Percentiles rank a stretch among this genome's conserved stretches.
Conservation (phyloP, 2,113 vertebrate genomes). For the Eudorcas thomsonii region DNA sequence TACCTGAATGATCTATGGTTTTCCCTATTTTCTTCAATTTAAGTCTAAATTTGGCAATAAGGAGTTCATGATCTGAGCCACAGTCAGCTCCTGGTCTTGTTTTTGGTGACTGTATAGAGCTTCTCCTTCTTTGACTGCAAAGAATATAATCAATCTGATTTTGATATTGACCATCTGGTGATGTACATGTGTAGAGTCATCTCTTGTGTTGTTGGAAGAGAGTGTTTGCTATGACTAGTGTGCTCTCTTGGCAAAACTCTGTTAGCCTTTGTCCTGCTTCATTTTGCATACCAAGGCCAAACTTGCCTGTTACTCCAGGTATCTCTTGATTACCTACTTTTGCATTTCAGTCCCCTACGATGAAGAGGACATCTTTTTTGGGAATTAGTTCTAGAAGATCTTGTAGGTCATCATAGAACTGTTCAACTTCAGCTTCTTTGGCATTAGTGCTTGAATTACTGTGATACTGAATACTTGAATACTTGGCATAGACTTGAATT, state of each 20-base stretch:
- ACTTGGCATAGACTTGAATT: neutral
- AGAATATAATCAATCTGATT: neutral
- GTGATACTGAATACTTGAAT: too few relatives aligned
- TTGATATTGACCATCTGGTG: fast-evolving
- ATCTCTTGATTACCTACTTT: neutral
- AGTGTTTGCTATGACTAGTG: neutral
- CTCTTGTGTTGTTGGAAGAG: neutral
- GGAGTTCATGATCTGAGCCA: neutral
- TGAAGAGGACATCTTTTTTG: neutral
- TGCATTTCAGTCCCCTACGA: neutral
- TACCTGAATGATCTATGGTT: neutral
- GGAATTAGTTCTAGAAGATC: neutral
- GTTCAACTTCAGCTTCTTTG: neutral
- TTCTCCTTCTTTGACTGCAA: neutral
- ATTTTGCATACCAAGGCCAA: neutral
- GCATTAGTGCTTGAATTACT: neutral
- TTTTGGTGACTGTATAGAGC: neutral
- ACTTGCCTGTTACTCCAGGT: neutral
- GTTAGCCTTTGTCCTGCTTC: neutral
- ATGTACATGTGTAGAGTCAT: neutral
- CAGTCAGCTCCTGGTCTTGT: neutral
- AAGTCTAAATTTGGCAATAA: neutral
- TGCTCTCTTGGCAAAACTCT: neutral
- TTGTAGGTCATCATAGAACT: neutral
- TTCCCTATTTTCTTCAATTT: neutral